Evolutionary conservation across 2,113 vertebrate genomes (phyloP).

Genomic region (Ranitomeya imitator): DNA sequence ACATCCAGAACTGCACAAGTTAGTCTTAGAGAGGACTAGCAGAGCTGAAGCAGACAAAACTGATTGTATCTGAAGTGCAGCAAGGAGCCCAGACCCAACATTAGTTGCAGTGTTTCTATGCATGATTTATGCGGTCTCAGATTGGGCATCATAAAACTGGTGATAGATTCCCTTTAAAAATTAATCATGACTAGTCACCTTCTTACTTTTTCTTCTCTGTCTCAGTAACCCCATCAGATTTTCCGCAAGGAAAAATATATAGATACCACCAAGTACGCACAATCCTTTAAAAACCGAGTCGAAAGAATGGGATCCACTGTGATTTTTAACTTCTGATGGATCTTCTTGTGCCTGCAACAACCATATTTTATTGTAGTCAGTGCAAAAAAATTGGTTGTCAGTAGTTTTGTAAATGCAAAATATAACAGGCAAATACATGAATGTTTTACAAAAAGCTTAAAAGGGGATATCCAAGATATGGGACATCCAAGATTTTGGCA

Average conservation of each 20-base stretch:
- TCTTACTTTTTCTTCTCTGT: constrained; percentile 28
- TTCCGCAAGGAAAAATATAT: constrained; percentile 77
- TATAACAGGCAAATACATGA: neutral
- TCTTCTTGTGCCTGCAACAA: constrained; percentile 67
- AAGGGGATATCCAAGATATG: too few relatives aligned
- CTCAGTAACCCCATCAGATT: constrained; percentile 67
- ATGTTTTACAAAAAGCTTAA: too few relatives aligned
- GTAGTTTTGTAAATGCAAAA: neutral
- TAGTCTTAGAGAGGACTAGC: too few relatives aligned
- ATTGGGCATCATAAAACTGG: too few relatives aligned
- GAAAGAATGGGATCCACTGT: constrained; percentile 48
- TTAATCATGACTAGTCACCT: constrained; percentile 18
- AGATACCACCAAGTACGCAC: constrained; percentile 73
- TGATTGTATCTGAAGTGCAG: too few relatives aligned
- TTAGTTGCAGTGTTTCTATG: too few relatives aligned
- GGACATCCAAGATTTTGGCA: too few relatives aligned
- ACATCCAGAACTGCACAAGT: too few relatives aligned
- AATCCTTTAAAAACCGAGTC: constrained; percentile 73
- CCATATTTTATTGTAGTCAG: accelerated
- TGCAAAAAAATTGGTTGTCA: neutral
- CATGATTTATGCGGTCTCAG: too few relatives aligned
- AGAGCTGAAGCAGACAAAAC: too few relatives aligned
- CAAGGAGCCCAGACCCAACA: too few relatives aligned
- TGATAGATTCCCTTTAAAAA: too few relatives aligned
- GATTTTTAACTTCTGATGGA: constrained; percentile 21